Evolutionary conservation across 1,140 invertebrate species (phyloP).

Genomic region (Drosophila nigromelanica): DNA sequence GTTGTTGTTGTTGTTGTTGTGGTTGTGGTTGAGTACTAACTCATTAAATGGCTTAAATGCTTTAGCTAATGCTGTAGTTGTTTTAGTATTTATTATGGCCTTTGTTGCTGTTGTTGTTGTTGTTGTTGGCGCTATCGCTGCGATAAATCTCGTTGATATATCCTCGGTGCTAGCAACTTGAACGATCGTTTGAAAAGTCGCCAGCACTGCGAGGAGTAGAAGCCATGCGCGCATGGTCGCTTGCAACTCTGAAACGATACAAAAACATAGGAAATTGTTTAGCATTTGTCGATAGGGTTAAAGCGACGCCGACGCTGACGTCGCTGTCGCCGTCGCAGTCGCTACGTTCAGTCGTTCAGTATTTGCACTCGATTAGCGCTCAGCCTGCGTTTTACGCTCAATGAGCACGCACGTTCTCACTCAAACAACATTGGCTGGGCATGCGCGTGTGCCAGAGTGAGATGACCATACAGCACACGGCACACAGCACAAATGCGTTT

Average conservation of each 20-base stretch:
- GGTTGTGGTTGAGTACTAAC: slow-evolving; percentile 44
- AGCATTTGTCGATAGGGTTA: slow-evolving; percentile 77
- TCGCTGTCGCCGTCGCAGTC: slow-evolving; percentile 3
- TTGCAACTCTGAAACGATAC: slow-evolving; percentile 85
- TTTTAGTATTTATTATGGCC: slow-evolving; percentile 27
- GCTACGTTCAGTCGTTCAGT: not conserved
- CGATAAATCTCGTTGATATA: slow-evolving; percentile 81
- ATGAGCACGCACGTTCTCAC: slow-evolving; percentile 21
- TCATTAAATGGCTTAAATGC: slow-evolving; percentile 73
- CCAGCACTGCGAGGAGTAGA: slow-evolving; percentile 84
- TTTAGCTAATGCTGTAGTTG: slow-evolving; percentile 65
- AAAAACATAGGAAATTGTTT: slow-evolving; percentile 77
- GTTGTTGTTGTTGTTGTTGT: slow-evolving; percentile 44
- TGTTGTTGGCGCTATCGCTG: slow-evolving; percentile 71
- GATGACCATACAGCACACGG: slow-evolving; percentile 45
- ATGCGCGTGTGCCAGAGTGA: slow-evolving; percentile 56
- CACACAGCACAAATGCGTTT: slow-evolving; percentile 21
- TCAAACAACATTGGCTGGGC: slow-evolving; percentile 32
- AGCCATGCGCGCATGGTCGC: slow-evolving; percentile 85
- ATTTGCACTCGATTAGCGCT: slow-evolving; percentile 30
- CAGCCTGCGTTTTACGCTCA: not conserved
- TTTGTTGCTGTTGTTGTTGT: slow-evolving; percentile 31
- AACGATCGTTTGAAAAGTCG: slow-evolving; percentile 83
- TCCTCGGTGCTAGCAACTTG: slow-evolving; percentile 84
- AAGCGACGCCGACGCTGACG: slow-evolving; percentile 29